A percentile compares a stretch with the other conserved stretches of the same genome.
Evolutionary conservation across 2,888 invertebrate species (phyloP).

Genomic region (Crepidodera aurea): DNA sequence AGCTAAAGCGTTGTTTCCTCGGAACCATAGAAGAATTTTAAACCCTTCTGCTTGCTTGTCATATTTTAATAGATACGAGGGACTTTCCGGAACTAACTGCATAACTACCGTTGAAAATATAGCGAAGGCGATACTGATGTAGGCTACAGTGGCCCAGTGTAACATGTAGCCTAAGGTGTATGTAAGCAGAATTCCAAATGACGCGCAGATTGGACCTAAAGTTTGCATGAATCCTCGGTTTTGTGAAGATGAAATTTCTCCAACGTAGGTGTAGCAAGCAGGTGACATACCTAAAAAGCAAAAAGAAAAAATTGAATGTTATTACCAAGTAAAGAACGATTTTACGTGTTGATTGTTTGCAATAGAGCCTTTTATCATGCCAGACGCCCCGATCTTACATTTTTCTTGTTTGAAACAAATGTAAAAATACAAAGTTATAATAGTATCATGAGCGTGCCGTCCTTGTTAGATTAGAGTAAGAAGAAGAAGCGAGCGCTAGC

Average conservation of each 20-base stretch:
- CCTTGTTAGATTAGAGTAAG: too few species aligned
- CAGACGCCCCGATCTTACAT: too few species aligned
- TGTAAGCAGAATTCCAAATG: conserved; percentile 75
- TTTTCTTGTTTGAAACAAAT: too few species aligned
- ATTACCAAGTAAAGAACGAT: too few species aligned
- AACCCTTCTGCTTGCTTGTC: conserved; percentile 67
- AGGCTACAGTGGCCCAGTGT: conserved; percentile 72
- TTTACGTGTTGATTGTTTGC: too few species aligned
- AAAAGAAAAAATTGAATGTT: not conserved
- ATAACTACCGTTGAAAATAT: conserved; percentile 67
- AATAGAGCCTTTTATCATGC: too few species aligned
- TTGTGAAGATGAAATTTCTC: conserved; percentile 73
- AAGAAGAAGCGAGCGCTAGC: too few species aligned
- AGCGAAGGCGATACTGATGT: conserved; percentile 68
- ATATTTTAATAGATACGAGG: conserved; percentile 71
- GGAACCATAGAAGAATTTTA: conserved; percentile 70
- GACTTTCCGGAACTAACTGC: conserved; percentile 74
- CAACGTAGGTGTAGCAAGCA: conserved; percentile 73
- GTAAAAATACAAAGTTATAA: too few species aligned
- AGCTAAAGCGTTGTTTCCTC: conserved; percentile 69
- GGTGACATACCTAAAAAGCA: conserved; percentile 71
- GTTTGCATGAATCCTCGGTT: conserved; percentile 75
- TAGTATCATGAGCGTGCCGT: too few species aligned
- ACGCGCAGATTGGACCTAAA: conserved; percentile 74
- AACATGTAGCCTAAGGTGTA: conserved; percentile 73